Conservation (phyloP, 2,797 vertebrate genomes). For the Sciurus vulgaris region DNA sequence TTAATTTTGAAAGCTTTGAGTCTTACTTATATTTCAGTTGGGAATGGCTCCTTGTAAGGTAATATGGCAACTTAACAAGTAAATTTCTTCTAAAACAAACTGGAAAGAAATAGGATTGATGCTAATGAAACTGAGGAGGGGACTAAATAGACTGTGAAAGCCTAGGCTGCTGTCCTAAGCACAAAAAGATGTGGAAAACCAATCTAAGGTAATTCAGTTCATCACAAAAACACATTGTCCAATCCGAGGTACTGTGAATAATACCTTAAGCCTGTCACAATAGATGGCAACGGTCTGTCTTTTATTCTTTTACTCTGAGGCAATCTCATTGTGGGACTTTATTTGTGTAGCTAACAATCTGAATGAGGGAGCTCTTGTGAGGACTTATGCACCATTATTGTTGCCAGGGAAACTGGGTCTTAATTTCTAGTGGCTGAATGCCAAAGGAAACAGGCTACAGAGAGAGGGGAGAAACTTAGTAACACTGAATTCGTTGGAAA, state of each 20-base stretch:
- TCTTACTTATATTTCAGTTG: constrained; percentile 65
- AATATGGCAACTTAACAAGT: constrained; percentile 71
- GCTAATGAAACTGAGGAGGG: constrained; percentile 64
- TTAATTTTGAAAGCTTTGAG: constrained; percentile 68
- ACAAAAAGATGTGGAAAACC: constrained; percentile 70
- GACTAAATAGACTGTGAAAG: constrained; percentile 73
- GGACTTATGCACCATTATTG: constrained; percentile 54
- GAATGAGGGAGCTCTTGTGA: constrained; percentile 69
- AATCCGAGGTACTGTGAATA: constrained; percentile 1
- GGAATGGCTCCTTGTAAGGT: constrained; percentile 66
- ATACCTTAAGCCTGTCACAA: neutral
- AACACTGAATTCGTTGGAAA: constrained; percentile 60
- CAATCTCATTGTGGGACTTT: constrained; percentile 77
- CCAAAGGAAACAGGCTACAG: constrained; percentile 63
- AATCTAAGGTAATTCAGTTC: constrained; percentile 62
- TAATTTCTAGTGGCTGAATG: constrained; percentile 62
- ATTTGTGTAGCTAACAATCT: constrained; percentile 83
- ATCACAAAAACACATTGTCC: constrained; percentile 70
- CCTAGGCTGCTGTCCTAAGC: neutral
- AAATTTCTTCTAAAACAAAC: constrained; percentile 76
- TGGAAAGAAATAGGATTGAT: constrained; percentile 65
- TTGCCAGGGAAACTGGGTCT: constrained; percentile 82
- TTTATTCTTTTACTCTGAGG: constrained; percentile 73
- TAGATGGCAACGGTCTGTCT: constrained; percentile 71
- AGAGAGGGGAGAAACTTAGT: constrained; percentile 24